phyloP scores from a whole-genome alignment of 2,113 vertebrate genomes.

The Oophaga pumilio region DNA sequence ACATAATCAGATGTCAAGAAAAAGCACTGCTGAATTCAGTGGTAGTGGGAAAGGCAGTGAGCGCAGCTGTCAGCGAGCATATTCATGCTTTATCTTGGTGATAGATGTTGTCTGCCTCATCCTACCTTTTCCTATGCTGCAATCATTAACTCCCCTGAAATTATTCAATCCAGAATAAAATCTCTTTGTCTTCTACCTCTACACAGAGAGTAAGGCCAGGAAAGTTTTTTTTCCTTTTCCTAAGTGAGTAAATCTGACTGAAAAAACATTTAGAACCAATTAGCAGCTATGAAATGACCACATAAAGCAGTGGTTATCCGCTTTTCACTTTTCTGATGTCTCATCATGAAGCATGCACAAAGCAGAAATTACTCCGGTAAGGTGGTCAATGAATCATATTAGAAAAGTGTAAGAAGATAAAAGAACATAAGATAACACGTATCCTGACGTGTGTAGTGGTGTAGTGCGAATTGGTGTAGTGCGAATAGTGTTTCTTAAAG shows the following conservation, averaged over 20 bases:
- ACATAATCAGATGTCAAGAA: conserved; percentile 17
- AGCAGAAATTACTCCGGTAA: neutral
- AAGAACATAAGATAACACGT: neutral
- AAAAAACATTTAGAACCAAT: neutral
- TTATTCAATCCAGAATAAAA: neutral
- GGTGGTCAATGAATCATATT: neutral
- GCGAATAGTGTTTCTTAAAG: too few species aligned
- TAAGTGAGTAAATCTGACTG: conserved; percentile 5
- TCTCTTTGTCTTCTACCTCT: neutral
- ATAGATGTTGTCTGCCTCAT: conserved; percentile 9
- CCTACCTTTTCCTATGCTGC: conserved; percentile 6
- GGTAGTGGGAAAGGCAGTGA: neutral
- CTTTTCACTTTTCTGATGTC: neutral
- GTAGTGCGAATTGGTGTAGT: too few species aligned
- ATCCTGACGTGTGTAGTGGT: too few species aligned
- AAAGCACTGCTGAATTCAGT: neutral
- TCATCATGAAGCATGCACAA: neutral
- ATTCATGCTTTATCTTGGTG: neutral
- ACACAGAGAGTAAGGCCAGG: neutral
- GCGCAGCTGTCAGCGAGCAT: neutral
- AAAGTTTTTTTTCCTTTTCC: neutral
- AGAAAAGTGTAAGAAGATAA: neutral
- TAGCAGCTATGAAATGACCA: neutral
- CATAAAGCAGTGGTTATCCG: neutral
- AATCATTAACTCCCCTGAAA: conserved; percentile 3